Conservation (phyloP, 2,888 invertebrate genomes). For the Epirrhoe tristata region DNA sequence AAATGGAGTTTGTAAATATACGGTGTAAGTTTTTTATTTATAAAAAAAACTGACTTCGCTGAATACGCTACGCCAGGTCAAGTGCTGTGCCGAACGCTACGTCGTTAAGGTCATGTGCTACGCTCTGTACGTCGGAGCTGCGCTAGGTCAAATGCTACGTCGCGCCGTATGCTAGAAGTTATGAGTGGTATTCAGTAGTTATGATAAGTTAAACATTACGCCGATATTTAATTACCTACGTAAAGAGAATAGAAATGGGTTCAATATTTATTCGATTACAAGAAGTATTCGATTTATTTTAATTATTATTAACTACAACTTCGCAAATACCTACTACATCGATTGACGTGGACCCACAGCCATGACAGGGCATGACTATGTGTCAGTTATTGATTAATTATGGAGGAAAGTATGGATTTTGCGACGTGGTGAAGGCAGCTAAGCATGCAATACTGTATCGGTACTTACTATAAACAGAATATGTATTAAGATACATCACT, state of each 20-base stretch:
- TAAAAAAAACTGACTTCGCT: background rate
- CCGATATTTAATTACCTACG: no score
- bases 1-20: no score
- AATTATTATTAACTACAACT: conserved; percentile 6
- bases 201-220: no score
- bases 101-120: background rate
- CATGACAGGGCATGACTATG: conserved; percentile 17
- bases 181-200: no score
- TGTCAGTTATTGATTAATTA: conserved; percentile 9
- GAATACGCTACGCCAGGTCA: background rate
- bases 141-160: background rate
- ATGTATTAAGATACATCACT: no score
- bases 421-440: background rate
- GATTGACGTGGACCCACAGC: conserved; percentile 15
- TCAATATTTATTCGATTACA: no score
- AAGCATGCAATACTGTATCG: background rate
- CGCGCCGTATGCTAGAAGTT: background rate
- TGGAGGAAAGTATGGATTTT: conserved; percentile 5
- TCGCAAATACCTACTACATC: conserved; percentile 24
- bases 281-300: background rate
- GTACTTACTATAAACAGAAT: no score
- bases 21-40: no score
- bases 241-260: no score
- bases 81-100: conserved; percentile 7
- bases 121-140: background rate